Base-by-base conservation (phyloP, 2,888 invertebrate species). In the Mycogona germanica region DNA sequence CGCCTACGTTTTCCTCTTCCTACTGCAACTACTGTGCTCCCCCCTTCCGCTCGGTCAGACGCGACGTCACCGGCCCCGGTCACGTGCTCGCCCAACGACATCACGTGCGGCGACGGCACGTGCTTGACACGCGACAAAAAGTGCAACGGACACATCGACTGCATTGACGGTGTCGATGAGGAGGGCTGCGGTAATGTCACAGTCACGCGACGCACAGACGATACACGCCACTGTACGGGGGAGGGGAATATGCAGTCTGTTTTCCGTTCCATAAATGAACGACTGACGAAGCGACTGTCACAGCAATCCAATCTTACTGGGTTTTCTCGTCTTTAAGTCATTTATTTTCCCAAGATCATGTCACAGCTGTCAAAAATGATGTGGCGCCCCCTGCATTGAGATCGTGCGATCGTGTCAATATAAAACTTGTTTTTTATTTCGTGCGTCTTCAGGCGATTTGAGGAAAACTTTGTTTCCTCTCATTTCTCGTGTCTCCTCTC, bases 141-240 rank as follows among this genome's bases (percentile, higher is more conserved):
- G 53, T 87, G 87, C 64, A 79, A 86, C 64, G 72, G 73, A 46
- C 71, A 70, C 55, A 74, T 75, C 62, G 82, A 85, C 73, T 85
- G 84, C 65, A 67, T 68, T 42, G 74, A 77, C 64, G 74, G 73
- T 53, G 72, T 73, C 42, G 81, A 81, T 66, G 81, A 81, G 69
- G 57, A 60, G 6, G 70, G 73, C 60, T 81, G 80, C 65, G 68
- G 67, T 73, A n/a, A n/a, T n/a, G n/a, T n/a, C n/a, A n/a, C n/a
- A n/a, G n/a, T n/a, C n/a, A n/a, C n/a, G n/a, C n/a, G n/a, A n/a
- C n/a, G n/a, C n/a, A n/a, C n/a, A n/a, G n/a, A n/a, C n/a, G n/a
- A n/a, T n/a, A n/a, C n/a, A n/a, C n/a, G n/a, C n/a, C n/a, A n/a
- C n/a, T n/a, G n/a, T n/a, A n/a, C n/a, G n/a, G n/a, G n/a, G n/a